Percentiles rank a stretch among this genome's conserved stretches.
Conservation (phyloP, 2,888 invertebrate species). For the Drosophila rellima region DNA sequence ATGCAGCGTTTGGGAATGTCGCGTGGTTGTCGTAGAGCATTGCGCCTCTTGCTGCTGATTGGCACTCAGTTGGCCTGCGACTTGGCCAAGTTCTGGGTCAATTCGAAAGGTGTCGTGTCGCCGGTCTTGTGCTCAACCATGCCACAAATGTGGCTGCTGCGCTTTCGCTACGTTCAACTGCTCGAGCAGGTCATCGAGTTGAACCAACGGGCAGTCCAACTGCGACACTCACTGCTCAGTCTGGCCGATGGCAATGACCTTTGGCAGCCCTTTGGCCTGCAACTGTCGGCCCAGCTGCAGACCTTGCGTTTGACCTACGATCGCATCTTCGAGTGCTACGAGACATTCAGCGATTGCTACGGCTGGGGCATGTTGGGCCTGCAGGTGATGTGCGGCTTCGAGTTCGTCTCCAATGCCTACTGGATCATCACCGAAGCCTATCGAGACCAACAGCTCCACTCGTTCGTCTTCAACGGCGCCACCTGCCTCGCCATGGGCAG, state of each 20-base stretch:
- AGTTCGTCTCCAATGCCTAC: conserved; percentile 83
- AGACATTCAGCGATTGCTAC: conserved; percentile 76
- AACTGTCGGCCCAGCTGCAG: too few species aligned
- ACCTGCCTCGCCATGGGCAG: conserved; percentile 57
- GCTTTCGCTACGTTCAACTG: conserved; percentile 77
- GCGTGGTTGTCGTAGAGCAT: conserved; percentile 15
- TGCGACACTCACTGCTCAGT: conserved; percentile 51
- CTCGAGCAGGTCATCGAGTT: conserved; percentile 61
- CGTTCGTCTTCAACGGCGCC: conserved; percentile 63
- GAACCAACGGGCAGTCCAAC: conserved; percentile 55
- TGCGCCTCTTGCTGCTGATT: conserved; percentile 45
- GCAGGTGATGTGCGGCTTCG: conserved; percentile 77
- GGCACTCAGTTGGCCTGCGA: conserved; percentile 45
- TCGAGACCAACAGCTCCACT: conserved; percentile 12
- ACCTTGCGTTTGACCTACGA: conserved; percentile 77
- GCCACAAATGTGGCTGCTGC: conserved; percentile 66
- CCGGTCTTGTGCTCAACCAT: conserved; percentile 61
- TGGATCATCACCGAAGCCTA: conserved; percentile 72
- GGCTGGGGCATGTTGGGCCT: conserved; percentile 84
- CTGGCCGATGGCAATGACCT: conserved; percentile 69
- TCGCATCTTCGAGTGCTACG: conserved; percentile 76
- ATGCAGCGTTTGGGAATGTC: conserved; percentile 60
- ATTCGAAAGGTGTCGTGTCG: conserved; percentile 13
- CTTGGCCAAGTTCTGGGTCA: conserved; percentile 54
- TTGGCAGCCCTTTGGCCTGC: conserved; percentile 70